Evolutionary conservation across 2,888 invertebrate species (phyloP).

Genomic region (Hypercompe scribonia): DNA sequence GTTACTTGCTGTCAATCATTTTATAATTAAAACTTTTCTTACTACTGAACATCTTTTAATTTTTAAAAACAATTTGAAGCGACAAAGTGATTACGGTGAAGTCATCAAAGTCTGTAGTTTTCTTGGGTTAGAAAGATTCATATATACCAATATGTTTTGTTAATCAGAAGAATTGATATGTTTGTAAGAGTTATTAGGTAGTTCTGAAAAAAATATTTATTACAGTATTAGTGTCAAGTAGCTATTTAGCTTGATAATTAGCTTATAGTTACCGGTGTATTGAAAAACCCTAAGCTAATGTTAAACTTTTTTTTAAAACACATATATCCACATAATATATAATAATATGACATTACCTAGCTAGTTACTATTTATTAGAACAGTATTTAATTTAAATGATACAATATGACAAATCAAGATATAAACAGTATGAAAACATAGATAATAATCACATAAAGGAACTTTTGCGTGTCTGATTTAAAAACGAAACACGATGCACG

Average conservation of each 20-base stretch:
- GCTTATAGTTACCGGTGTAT: background rate
- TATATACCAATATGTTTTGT: background rate
- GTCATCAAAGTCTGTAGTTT: background rate
- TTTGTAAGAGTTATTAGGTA: background rate
- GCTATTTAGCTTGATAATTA: background rate
- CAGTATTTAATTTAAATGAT: background rate
- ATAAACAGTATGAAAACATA: background rate
- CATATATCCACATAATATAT: too few relatives aligned
- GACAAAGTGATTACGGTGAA: too few relatives aligned
- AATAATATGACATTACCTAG: too few relatives aligned
- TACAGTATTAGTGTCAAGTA: background rate
- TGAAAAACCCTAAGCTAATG: background rate
- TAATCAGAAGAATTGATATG: background rate
- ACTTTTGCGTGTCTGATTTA: background rate
- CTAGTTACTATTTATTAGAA: background rate
- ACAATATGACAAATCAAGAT: background rate
- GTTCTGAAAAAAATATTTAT: background rate
- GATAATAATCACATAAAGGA: background rate
- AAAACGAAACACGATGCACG: constrained; percentile 14
- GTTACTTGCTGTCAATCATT: background rate
- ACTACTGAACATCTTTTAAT: background rate
- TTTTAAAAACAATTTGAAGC: background rate
- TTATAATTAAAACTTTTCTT: constrained; percentile 2
- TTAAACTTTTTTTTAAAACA: background rate
- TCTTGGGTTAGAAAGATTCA: background rate